A percentile compares a stretch with the other conserved stretches of the same genome.
phyloP scores from a whole-genome alignment of 1,140 invertebrate genomes.

The Brachionus koreanus region DNA sequence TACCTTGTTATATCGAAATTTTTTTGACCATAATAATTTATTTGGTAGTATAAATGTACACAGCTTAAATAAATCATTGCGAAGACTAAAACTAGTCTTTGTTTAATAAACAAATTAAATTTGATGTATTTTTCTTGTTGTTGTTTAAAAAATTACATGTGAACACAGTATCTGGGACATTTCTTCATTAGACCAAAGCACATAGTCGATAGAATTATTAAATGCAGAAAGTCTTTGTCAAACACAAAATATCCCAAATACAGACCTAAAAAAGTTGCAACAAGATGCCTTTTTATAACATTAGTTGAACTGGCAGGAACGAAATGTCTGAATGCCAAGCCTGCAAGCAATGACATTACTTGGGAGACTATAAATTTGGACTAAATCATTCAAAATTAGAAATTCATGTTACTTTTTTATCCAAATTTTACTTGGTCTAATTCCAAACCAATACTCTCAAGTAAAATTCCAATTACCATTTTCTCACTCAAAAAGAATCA shows the following conservation, averaged over 20 bases:
- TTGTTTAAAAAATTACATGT: background rate
- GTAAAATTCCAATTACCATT: background rate
- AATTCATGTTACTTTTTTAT: too few relatives aligned
- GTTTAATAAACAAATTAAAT: background rate
- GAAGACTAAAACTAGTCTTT: slow-evolving; percentile 10
- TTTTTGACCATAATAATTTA: slow-evolving; percentile 80
- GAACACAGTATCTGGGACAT: background rate
- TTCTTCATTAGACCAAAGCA: background rate
- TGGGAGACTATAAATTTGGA: slow-evolving; percentile 26
- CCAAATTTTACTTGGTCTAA: background rate
- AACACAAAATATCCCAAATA: slow-evolving; percentile 16
- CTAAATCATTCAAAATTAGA: background rate
- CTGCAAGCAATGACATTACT: background rate
- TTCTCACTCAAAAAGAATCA: background rate
- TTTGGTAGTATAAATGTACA: slow-evolving; percentile 47
- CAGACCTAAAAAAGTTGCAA: background rate
- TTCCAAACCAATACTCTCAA: background rate
- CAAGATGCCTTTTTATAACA: background rate
- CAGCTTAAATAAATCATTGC: slow-evolving; percentile 3
- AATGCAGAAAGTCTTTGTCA: slow-evolving; percentile 1
- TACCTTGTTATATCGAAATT: slow-evolving; percentile 83
- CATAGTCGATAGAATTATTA: background rate
- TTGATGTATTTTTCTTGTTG: background rate
- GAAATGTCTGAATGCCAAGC: background rate
- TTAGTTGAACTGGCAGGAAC: background rate